These are phyloP conservation scores for Drosophila equinoxialis DNA, from an alignment of 1,140 invertebrate genomes.

Conservation along the genomic window DNA sequence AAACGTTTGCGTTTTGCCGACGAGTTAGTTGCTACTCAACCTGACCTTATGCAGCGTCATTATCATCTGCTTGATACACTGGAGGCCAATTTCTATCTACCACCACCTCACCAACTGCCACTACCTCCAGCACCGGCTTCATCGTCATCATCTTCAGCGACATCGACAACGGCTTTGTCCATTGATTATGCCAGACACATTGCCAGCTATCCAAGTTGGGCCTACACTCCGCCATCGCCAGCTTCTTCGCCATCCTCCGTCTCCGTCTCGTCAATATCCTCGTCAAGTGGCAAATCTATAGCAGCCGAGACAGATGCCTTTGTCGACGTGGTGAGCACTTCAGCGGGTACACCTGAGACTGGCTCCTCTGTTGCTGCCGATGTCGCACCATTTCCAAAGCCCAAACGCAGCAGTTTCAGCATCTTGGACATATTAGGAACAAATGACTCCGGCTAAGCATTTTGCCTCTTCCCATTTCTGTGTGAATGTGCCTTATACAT, in stretches of 20 bases:
- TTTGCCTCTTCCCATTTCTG: constrained; percentile 55
- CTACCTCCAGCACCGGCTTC: constrained; percentile 38
- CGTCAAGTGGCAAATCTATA: constrained; percentile 45
- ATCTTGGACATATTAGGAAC: constrained; percentile 76
- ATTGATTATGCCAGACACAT: constrained; percentile 76
- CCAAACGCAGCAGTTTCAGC: constrained; percentile 75
- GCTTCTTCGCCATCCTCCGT: constrained; percentile 42
- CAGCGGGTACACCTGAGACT: constrained; percentile 27
- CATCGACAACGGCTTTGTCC: constrained; percentile 3
- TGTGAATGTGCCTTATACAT: constrained; percentile 69
- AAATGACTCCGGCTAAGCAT: constrained; percentile 56
- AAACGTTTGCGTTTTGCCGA: constrained; percentile 56
- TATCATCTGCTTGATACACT: constrained; percentile 70
- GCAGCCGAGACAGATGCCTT: constrained; percentile 59
- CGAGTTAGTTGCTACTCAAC: constrained; percentile 27
- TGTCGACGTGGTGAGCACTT: constrained; percentile 68
- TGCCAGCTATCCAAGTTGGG: constrained; percentile 69
- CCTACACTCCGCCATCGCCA: constrained; percentile 68
- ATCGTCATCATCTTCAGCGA: constrained; percentile 18
- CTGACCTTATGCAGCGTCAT: constrained; percentile 47
- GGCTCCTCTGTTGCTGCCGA: constrained; percentile 15
- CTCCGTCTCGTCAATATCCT: constrained; percentile 31
- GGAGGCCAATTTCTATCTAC: constrained; percentile 71
- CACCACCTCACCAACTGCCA: constrained; percentile 48
- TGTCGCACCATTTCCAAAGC: constrained; percentile 38